These are phyloP conservation scores for Metallyticus violacea DNA, from an alignment of 2,888 invertebrate genomes.

Conservation along the genomic window DNA sequence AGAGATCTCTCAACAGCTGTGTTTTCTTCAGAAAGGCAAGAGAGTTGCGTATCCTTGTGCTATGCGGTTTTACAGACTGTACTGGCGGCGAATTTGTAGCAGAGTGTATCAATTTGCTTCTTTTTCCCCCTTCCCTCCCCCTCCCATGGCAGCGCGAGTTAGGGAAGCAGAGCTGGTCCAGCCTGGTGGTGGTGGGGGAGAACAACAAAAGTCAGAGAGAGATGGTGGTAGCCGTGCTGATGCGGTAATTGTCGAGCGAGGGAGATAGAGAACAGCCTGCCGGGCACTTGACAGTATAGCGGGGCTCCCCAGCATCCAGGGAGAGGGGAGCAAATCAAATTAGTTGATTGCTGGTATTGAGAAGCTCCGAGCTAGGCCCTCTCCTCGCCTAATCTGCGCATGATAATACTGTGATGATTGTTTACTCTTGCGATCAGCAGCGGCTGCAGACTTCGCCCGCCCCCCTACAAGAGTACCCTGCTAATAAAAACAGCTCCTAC, in stretches of 20 bases:
- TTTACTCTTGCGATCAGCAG: conserved; percentile 29
- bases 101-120: neutral
- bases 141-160: neutral
- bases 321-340: conserved; percentile 30
- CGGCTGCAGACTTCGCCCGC: neutral
- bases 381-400: conserved; percentile 30
- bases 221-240: no score
- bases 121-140: no score
- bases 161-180: neutral
- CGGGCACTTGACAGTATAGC: conserved; percentile 1
- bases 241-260: conserved; percentile 7
- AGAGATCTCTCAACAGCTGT: no score
- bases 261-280: neutral
- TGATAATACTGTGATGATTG: conserved; percentile 33
- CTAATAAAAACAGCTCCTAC: neutral
- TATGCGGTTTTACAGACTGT: neutral
- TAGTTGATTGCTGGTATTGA: conserved; percentile 35
- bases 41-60: no score
- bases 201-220: neutral
- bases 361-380: conserved; percentile 1
- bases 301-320: neutral
- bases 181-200: neutral
- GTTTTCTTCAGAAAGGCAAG: no score
- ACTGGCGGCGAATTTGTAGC: neutral
- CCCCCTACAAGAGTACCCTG: no score